These are phyloP conservation scores for Myotis lucifugus DNA, from an alignment of 2,113 vertebrate species.

Conservation along the genomic window DNA sequence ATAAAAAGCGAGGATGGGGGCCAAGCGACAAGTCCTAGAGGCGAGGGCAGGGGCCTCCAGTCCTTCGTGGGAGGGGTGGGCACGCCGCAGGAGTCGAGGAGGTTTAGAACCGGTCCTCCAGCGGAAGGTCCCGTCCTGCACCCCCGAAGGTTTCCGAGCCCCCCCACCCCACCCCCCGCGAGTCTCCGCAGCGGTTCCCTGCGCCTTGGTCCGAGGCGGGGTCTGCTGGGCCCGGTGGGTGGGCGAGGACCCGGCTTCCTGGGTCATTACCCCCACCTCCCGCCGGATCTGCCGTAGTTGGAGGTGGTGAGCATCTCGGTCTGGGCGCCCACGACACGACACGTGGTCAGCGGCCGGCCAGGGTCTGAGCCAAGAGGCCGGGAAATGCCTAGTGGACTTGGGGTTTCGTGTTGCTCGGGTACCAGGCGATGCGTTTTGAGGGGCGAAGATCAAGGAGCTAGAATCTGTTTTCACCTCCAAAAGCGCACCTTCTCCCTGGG, in stretches of 20 bases:
- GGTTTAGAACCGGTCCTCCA: not conserved
- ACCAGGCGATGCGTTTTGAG: not conserved
- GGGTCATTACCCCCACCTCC: not conserved
- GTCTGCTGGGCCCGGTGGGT: not conserved
- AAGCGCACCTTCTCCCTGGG: not conserved
- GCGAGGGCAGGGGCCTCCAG: fast-evolving
- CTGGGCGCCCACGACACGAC: constrained; percentile 41
- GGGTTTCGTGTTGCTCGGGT: not conserved
- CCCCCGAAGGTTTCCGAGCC: not conserved
- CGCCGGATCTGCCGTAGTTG: not conserved
- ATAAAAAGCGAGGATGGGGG: not conserved
- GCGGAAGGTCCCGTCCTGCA: not conserved
- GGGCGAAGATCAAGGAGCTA: not conserved
- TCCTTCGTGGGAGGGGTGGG: not conserved
- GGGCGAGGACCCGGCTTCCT: constrained; percentile 57
- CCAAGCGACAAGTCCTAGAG: not conserved
- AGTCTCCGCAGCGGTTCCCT: not conserved
- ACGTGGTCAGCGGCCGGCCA: not conserved
- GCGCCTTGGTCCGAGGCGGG: not conserved
- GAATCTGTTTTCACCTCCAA: too few relatives aligned
- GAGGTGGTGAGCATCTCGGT: constrained; percentile 42
- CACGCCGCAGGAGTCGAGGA: not conserved
- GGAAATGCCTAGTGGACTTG: not conserved
- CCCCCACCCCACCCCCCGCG: too few relatives aligned
- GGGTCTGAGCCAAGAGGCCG: not conserved